Evolutionary conservation across 2,797 vertebrate species (phyloP), one percentile per base, ranked within the genome.

Genomic region (Sebastes glaucus): DNA sequence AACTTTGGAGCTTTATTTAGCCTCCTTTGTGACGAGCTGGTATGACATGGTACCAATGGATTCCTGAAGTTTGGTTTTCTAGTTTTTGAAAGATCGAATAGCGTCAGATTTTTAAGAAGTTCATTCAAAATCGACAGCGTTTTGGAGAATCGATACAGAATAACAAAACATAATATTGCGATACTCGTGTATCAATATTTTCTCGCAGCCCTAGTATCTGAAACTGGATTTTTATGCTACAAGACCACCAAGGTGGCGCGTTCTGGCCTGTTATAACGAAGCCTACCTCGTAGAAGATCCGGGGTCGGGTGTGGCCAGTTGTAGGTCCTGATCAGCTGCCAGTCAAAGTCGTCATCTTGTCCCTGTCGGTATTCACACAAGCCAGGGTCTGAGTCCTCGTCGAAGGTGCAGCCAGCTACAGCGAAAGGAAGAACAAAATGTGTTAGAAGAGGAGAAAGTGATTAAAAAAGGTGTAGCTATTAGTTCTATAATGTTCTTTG

Each of bases 321-420:
- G 69, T 97, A 96, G 88, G 96, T 97, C 77, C 93, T 94, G 66
- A 98, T 83, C 33, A 97, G 95, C 89, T 98, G 97, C 98, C 98
- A 99, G 84, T 97, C 97, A 68, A 99, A 99, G 95, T 99, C 98
- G 33, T 98, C 97, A 0, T 98, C 96, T 74, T 97, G 96, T 0
- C 97, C 96, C 88, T 98, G 98, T 70, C 95, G 95, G 95, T 97
- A 99, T 71, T 98, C 97, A 0, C 98, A 98, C 78, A 97, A 94
- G 84, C 93, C 95, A 0, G 93, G 94, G 80, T 98, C 97, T 0
- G 95, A 93, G 71, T 96, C 96, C 88, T 97, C 97, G 49, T 99
- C 97, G 0, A 99, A 99, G 63, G 97, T 98, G 75, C 98, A 99
- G 88, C 97, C 98, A 0, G 97, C 98, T 98, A 68, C 67, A 83